phyloP scores from a whole-genome alignment of 2,113 vertebrate species.

The Herpetotheres cachinnans region DNA sequence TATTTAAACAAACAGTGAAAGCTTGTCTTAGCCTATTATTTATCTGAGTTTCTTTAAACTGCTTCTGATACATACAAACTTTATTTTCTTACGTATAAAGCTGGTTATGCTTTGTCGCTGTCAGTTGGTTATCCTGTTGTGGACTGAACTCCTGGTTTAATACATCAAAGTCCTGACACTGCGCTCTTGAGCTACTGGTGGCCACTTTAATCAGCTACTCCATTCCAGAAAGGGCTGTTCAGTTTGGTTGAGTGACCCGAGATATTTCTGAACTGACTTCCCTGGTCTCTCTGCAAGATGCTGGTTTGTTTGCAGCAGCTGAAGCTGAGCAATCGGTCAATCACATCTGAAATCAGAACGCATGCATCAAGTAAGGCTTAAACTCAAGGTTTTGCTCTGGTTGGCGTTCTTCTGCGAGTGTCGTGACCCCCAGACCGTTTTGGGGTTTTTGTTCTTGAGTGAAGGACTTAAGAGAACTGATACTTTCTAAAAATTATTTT shows the following conservation, averaged over 20 bases:
- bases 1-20: neutral
- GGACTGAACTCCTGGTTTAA: neutral
- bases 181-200: neutral
- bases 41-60: neutral
- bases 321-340: neutral
- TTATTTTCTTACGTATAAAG: neutral
- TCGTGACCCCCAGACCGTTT: too few relatives aligned
- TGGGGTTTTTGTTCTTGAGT: neutral
- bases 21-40: neutral
- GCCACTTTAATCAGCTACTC: neutral
- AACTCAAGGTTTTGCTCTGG: neutral
- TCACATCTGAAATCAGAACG: neutral
- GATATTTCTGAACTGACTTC: too few relatives aligned
- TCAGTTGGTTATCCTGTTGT: too few relatives aligned
- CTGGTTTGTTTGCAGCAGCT: neutral
- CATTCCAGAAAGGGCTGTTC: neutral
- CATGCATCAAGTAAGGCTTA: neutral
- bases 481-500: neutral
- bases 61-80: neutral
- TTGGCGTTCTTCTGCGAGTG: neutral
- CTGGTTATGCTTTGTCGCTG: neutral
- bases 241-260: too few relatives aligned
- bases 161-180: neutral
- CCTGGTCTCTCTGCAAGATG: neutral
- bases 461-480: neutral